Conservation (phyloP, 2,888 invertebrate genomes). For the Cenopis cana region DNA sequence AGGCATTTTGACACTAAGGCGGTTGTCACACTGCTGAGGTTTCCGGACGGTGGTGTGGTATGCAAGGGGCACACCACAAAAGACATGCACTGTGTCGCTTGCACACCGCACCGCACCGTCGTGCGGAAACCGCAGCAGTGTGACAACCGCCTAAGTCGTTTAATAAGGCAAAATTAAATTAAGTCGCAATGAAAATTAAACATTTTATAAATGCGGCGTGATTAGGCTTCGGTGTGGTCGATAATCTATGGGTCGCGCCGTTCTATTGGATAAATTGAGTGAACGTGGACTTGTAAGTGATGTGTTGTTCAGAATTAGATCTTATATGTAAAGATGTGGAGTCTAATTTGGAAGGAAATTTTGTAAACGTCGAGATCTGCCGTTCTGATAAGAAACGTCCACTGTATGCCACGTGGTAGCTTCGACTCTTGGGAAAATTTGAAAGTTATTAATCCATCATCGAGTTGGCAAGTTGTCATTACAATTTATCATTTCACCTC, state of each 20-base stretch:
- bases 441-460: no score
- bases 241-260: slow-evolving; percentile 65
- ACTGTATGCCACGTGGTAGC: not conserved
- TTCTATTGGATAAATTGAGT: slow-evolving; percentile 55
- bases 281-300: slow-evolving; percentile 10
- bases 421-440: not conserved
- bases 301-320: not conserved
- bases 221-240: slow-evolving; percentile 43
- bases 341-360: not conserved
- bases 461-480: no score
- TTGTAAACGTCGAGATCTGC: not conserved
- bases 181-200: not conserved
- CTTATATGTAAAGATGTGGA: not conserved
- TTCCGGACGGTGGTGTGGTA: no score
- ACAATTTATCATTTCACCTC: not conserved
- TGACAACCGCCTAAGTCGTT: no score
- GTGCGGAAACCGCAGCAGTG: no score
- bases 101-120: no score
- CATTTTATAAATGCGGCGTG: not conserved
- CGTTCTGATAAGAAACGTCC: no score
- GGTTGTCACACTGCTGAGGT: no score
- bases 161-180: no score
- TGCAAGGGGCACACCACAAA: no score
- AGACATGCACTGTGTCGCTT: no score
- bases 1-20: no score